Evolutionary conservation across 2,113 vertebrate species (phyloP), one percentile per base, ranked within the genome.

Genomic region (Platysternon megacephalum): DNA sequence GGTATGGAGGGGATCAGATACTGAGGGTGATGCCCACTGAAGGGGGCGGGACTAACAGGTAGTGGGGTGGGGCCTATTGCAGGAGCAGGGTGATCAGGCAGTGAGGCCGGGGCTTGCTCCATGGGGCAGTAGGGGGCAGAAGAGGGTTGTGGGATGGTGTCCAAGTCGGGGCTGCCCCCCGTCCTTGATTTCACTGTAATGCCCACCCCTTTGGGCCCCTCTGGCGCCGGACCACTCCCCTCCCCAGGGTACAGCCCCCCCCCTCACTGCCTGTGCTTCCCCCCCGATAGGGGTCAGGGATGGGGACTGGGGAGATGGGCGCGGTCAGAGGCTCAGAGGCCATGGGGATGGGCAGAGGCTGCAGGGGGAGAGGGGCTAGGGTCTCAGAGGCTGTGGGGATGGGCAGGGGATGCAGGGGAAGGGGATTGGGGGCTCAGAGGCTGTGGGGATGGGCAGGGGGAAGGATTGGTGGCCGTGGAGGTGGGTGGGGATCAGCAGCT

Each of bases 281-380:
- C 24, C 29, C 46, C 53, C 58, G n/a, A n/a, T 10, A 0, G 26
- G 32, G 29, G 39, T 29, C 39, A 0, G 13, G 26, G 9, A 3
- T 21, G 35, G 79, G 26, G 53, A 26, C 21, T 72, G 52, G 44
- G 29, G 3, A 0, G 0, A 32, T 1, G 13, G 1, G 29, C 11
- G 48, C 5, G 22, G 21, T 29, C 6, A 9, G 5, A 35, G 74
- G 35, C 11, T 28, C 0, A 26, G 46, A 56, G 28, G 79, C 35
- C 32, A 48, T 5, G 12, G 55, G 52, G 7, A 6, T 8, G 1
- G 12, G 16, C 14, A 29, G 56, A 6, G n/a, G 12, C 4, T 19
- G n/a, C 24, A 44, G 21, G 52, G 19, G 55, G 55, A 28, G 26
- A 4, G 26, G 55, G 11, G 26, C 26, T 56, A 17, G 28, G 21